A percentile compares a stretch with the other conserved stretches of the same genome.
These are phyloP conservation scores for Ornithoptera alexandrae DNA, from an alignment of 2,888 invertebrate genomes.

Conservation along the genomic window DNA sequence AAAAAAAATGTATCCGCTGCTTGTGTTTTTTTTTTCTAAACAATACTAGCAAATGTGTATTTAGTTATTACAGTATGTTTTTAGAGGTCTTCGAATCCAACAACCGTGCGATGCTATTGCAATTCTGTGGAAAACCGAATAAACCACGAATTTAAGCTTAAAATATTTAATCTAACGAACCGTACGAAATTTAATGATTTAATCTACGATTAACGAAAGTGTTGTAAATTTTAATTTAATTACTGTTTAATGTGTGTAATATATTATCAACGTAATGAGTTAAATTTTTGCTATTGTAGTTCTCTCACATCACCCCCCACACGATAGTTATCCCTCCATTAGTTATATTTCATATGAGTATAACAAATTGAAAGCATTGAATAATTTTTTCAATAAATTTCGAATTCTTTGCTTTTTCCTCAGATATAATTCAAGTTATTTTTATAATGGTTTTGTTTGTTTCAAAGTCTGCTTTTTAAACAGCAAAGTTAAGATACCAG, in stretches of 20 bases:
- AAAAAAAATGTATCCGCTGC: background rate
- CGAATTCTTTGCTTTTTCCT: background rate
- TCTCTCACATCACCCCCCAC: background rate
- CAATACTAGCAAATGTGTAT: background rate
- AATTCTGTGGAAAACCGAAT: conserved; percentile 4
- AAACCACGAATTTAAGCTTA: conserved; percentile 12
- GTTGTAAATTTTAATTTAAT: background rate
- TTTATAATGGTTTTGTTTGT: background rate
- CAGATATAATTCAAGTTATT: background rate
- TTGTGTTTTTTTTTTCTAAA: background rate
- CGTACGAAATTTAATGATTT: conserved; percentile 9
- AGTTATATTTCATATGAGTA: background rate
- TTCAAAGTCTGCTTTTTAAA: background rate
- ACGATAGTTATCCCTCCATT: background rate
- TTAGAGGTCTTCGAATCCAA: conserved; percentile 2
- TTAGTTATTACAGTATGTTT: background rate
- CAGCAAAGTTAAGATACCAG: background rate
- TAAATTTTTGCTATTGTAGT: too few relatives aligned
- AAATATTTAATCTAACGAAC: conserved; percentile 9
- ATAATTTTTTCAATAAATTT: background rate
- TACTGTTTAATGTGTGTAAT: background rate
- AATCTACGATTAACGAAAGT: conserved; percentile 3
- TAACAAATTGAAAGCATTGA: background rate
- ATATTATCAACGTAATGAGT: background rate
- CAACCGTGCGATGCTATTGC: conserved; percentile 6